phyloP scores from a whole-genome alignment of 2,797 vertebrate species.

The Salarias fasciatus region DNA sequence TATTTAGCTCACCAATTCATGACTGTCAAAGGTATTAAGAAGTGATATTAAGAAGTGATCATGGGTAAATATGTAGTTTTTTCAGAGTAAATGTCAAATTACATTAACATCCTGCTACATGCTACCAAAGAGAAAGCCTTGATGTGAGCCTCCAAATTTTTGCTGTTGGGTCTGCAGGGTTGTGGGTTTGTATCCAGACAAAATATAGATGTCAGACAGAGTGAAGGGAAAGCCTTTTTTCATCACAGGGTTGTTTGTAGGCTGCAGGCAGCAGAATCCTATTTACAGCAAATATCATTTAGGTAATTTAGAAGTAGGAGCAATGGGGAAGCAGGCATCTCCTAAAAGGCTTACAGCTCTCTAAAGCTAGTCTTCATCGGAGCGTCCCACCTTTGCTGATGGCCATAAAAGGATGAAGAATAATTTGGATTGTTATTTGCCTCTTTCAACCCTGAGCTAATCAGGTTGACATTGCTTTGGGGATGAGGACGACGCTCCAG shows the following conservation, averaged over 20 bases:
- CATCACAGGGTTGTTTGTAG: slow-evolving; percentile 48
- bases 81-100: not conserved
- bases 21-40: too few species aligned
- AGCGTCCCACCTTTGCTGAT: slow-evolving; percentile 58
- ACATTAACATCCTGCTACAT: not conserved
- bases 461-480: slow-evolving; percentile 85
- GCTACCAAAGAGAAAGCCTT: too few species aligned
- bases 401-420: slow-evolving; percentile 85
- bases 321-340: slow-evolving; percentile 66
- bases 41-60: too few species aligned
- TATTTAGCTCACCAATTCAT: too few species aligned
- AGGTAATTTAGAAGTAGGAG: slow-evolving; percentile 81
- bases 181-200: slow-evolving; percentile 10
- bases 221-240: slow-evolving; percentile 43
- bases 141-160: too few species aligned
- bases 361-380: slow-evolving; percentile 73
- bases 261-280: slow-evolving; percentile 78
- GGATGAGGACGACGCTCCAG: slow-evolving; percentile 70
- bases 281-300: slow-evolving; percentile 86
- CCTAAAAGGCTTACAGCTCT: slow-evolving; percentile 86
- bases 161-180: slow-evolving; percentile 5
- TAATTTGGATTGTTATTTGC: slow-evolving; percentile 82
- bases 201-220: slow-evolving; percentile 9
- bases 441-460: slow-evolving; percentile 81
- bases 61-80: too few species aligned